Evolutionary conservation across 2,113 vertebrate species (phyloP).

Genomic region (Engystomops pustulosus): DNA sequence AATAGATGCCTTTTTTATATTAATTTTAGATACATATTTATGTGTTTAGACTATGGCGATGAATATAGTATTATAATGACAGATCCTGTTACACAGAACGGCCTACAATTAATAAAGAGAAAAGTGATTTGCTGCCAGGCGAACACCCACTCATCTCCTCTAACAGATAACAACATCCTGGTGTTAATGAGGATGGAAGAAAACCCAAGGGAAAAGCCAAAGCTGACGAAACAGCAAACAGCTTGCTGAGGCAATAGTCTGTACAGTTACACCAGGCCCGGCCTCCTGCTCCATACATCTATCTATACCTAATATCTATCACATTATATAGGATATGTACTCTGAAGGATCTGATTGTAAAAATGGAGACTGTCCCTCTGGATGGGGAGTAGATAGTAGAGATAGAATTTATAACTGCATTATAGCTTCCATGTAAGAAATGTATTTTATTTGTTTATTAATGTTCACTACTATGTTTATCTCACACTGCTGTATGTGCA

Average conservation of each 20-base stretch:
- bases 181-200: slow-evolving; percentile 46
- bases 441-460: too few relatives aligned
- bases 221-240: slow-evolving; percentile 46
- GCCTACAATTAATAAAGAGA: slow-evolving; percentile 28
- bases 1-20: background rate
- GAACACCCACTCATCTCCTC: background rate
- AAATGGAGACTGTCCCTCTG: too few relatives aligned
- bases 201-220: slow-evolving; percentile 4
- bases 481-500: too few relatives aligned
- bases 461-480: too few relatives aligned
- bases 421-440: too few relatives aligned
- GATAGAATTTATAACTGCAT: too few relatives aligned
- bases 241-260: slow-evolving; percentile 52
- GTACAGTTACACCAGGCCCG: slow-evolving; percentile 35
- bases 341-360: too few relatives aligned
- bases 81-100: background rate
- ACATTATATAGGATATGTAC: too few relatives aligned
- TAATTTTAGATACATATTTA: background rate
- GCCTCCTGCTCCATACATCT: background rate
- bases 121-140: slow-evolving; percentile 20
- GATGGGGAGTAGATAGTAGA: too few relatives aligned
- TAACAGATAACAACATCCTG: background rate
- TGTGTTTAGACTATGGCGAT: background rate
- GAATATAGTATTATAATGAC: background rate
- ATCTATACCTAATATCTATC: too few relatives aligned